These are phyloP conservation scores for Cordylochernes scorpioides DNA, from an alignment of 2,888 invertebrate species.

Conservation along the genomic window DNA sequence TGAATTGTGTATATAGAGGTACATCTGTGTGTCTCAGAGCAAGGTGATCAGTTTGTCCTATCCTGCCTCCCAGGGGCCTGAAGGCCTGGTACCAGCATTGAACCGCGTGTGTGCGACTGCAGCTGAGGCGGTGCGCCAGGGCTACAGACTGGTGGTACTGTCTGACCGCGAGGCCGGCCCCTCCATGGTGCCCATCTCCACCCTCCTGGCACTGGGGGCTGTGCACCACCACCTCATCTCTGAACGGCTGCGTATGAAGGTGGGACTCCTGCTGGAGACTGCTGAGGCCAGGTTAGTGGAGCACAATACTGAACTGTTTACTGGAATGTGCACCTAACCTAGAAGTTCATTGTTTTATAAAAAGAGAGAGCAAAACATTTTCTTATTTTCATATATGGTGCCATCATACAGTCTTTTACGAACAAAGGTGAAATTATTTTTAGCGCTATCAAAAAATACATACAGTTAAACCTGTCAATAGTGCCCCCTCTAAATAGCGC, in stretches of 20 bases:
- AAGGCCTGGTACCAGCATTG: constrained; percentile 43
- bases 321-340: neutral
- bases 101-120: constrained; percentile 53
- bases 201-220: constrained; percentile 60
- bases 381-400: too few species aligned
- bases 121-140: constrained; percentile 41
- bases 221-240: constrained; percentile 87
- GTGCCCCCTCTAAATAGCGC: too few species aligned
- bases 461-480: too few species aligned
- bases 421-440: too few species aligned
- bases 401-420: too few species aligned
- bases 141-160: constrained; percentile 58
- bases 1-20: constrained; percentile 1
- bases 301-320: constrained; percentile 1
- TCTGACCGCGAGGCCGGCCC: constrained; percentile 38
- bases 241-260: constrained; percentile 78
- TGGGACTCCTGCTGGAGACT: constrained; percentile 76
- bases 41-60: constrained; percentile 70
- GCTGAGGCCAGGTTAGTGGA: constrained; percentile 61
- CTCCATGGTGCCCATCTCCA: constrained; percentile 32
- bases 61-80: constrained; percentile 39
- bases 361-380: too few species aligned
- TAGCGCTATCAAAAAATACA: too few species aligned
- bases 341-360: constrained; percentile 3
- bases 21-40: constrained; percentile 25